phyloP scores from a whole-genome alignment of 2,797 vertebrate species.

The Syngnathus rostellatus region DNA sequence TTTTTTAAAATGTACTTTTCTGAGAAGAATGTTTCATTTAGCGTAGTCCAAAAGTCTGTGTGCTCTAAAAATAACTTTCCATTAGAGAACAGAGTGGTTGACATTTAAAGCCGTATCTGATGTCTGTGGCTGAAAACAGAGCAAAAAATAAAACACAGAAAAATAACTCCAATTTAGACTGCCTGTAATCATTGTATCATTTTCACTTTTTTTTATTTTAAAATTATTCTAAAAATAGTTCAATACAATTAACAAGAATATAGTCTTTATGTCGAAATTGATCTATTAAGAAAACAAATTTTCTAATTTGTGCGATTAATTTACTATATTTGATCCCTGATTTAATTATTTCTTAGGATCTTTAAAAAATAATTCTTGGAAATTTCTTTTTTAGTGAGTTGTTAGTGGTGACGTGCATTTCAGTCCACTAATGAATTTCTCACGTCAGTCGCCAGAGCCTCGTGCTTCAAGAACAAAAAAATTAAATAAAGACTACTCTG shows the following conservation, averaged over 20 bases:
- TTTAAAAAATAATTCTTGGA: not conserved
- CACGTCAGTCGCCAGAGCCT: not conserved
- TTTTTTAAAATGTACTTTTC: too few species aligned
- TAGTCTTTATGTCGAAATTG: too few species aligned
- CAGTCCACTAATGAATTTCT: not conserved
- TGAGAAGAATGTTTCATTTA: too few species aligned
- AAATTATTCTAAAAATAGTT: too few species aligned
- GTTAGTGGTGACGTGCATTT: not conserved
- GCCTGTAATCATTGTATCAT: too few species aligned
- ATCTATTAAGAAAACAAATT: not conserved
- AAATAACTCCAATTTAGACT: constrained; percentile 15
- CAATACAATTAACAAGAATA: too few species aligned
- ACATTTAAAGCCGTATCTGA: constrained; percentile 23
- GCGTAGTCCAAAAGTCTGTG: not conserved
- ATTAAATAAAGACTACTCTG: constrained; percentile 35
- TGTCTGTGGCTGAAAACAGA: constrained; percentile 14
- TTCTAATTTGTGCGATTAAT: not conserved
- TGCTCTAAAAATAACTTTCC: constrained; percentile 1
- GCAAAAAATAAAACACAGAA: constrained; percentile 17
- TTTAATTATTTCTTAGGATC: not conserved
- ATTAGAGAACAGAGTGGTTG: constrained; percentile 22
- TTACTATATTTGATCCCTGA: not conserved
- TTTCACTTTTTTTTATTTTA: too few species aligned
- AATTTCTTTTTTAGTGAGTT: not conserved
- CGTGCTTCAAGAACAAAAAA: not conserved